These are phyloP conservation scores for Eutolmus rufibarbis DNA, from an alignment of 2,888 invertebrate genomes.

Conservation along the genomic window DNA sequence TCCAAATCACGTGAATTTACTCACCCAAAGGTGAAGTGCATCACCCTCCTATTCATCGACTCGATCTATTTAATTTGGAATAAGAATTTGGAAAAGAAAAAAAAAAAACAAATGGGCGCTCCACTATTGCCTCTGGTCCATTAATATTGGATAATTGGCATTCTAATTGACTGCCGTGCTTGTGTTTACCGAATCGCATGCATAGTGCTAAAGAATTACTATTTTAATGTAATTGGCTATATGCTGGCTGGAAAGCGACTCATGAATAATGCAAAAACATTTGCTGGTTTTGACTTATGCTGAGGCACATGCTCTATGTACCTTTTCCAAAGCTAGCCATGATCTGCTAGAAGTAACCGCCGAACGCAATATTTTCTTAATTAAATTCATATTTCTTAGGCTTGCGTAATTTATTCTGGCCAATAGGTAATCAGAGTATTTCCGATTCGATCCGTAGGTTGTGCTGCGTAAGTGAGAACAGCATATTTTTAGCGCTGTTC, in stretches of 20 bases:
- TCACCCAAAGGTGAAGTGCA: not conserved
- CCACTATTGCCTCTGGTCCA: not conserved
- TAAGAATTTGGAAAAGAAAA: not conserved
- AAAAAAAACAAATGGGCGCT: not conserved
- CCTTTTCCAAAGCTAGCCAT: not conserved
- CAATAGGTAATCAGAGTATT: not conserved
- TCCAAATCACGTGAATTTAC: not conserved
- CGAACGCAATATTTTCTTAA: not conserved
- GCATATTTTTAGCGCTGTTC: no score
- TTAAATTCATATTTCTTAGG: not conserved
- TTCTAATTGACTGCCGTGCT: not conserved
- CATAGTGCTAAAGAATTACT: not conserved
- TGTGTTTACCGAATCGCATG: not conserved
- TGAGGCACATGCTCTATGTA: not conserved
- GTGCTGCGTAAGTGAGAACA: not conserved
- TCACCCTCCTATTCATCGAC: not conserved
- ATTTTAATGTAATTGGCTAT: not conserved
- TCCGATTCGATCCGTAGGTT: not conserved
- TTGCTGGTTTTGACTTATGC: not conserved
- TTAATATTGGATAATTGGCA: not conserved
- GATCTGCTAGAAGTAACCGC: not conserved
- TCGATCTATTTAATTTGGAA: not conserved
- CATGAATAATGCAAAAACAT: not conserved
- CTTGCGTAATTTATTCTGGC: not conserved
- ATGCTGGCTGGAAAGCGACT: not conserved